Evolutionary conservation across 2,113 vertebrate species (phyloP), one percentile per base, ranked within the genome.

Genomic region (Oreochromis niloticus): DNA sequence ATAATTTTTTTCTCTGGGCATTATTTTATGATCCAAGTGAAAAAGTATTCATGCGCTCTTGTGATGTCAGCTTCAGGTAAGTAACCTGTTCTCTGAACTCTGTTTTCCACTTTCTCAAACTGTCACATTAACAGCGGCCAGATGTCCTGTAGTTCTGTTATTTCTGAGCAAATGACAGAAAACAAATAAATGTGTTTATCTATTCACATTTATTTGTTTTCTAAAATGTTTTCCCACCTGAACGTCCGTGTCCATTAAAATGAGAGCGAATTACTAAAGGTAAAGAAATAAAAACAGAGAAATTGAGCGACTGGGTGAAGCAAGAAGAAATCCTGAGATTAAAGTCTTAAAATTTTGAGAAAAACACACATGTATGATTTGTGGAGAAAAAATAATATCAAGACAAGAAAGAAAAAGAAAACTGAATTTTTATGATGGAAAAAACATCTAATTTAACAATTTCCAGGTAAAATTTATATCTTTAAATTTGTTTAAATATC

Each of bases 191-290:
- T 30, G 4, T 73, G 14, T 46, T 66, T n/a, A 39, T 39, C 22
- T 16, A 43, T 9, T 43, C 41, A 17, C 68, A 48, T 73, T 71
- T 71, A 71, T 41, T 71, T 9, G 1, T 6, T 24, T 41, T 68
- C 8, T 14, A 6, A 10, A n/a, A 22, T 0, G 46, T 73, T 30
- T 10, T 48, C 22, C 22, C 30, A 10, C 41, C 11, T 73, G 9
- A 73, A 48, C 30, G 0, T 73, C 16, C 1, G 0, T 43, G 61
- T 66, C 0, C 36, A 41, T 46, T 2, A 30, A 9, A 48, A 75
- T 17, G 41, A 48, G 5, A 43, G 5, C 1, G 2, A 73, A 75
- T 48, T 17, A 0, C 68, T 75, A 46, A 73, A 48, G 41, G 3
- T 30, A 48, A 75, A 48, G 39, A 46, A 46, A 73, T 46, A 2